These are phyloP conservation scores for Drosophila nannoptera DNA, from an alignment of 1,140 invertebrate genomes.

Conservation along the genomic window DNA sequence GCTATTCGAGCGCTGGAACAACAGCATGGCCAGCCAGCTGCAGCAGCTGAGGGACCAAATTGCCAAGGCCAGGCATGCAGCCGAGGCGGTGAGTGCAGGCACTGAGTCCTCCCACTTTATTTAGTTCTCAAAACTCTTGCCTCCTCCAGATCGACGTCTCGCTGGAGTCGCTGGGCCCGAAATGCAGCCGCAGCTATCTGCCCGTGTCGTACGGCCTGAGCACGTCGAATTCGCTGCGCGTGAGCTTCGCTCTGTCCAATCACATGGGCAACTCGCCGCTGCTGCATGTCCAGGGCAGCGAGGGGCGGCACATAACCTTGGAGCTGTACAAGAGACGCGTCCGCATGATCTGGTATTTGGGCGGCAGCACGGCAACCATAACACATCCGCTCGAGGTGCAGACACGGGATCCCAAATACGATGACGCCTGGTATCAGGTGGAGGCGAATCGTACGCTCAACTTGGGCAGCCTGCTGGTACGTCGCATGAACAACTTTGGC, in stretches of 20 bases:
- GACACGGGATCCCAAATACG: conserved; percentile 82
- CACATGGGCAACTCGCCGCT: conserved; percentile 78
- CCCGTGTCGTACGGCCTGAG: conserved; percentile 83
- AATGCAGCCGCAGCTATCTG: conserved; percentile 88
- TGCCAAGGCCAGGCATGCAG: conserved; percentile 87
- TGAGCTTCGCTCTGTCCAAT: conserved; percentile 84
- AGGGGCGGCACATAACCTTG: conserved; percentile 87
- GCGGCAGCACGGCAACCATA: conserved; percentile 83
- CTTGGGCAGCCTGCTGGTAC: conserved; percentile 67
- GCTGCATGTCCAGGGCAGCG: conserved; percentile 79
- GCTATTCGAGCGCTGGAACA: conserved; percentile 83
- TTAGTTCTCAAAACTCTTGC: conserved; percentile 16
- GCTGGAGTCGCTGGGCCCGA: conserved; percentile 82
- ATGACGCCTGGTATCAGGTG: conserved; percentile 87
- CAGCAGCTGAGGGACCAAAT: conserved; percentile 86
- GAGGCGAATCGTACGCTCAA: conserved; percentile 83
- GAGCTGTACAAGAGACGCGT: conserved; percentile 89
- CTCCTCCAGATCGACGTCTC: conserved; percentile 88
- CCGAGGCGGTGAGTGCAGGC: conserved; percentile 85
- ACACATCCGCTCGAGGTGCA: conserved; percentile 83
- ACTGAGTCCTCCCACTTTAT: background rate
- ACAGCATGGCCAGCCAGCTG: conserved; percentile 82
- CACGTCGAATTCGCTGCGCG: conserved; percentile 85
- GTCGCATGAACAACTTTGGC: conserved; percentile 75
- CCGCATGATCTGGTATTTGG: conserved; percentile 88